These are phyloP conservation scores for Acleris holmiana DNA, from an alignment of 2,888 invertebrate species.

Conservation along the genomic window DNA sequence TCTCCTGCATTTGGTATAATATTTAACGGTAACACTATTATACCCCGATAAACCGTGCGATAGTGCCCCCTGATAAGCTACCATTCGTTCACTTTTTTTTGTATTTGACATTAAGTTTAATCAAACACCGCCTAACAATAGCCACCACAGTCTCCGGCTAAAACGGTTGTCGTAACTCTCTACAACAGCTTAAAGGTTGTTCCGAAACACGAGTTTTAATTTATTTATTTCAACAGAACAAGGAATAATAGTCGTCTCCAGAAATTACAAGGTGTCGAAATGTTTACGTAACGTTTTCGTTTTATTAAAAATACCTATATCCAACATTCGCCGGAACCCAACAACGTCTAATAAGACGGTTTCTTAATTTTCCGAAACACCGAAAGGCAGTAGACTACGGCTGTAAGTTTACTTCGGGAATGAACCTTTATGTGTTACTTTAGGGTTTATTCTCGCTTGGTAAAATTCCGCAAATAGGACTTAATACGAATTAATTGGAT, in stretches of 20 bases:
- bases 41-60: constrained; percentile 34
- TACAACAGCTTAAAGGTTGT: constrained; percentile 26
- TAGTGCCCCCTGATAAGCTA: constrained; percentile 39
- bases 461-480: constrained; percentile 32
- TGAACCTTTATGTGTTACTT: constrained; percentile 20
- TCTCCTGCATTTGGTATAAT: constrained; percentile 58
- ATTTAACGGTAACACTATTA: constrained; percentile 53
- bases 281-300: constrained; percentile 35
- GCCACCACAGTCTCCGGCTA: constrained; percentile 29
- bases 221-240: constrained; percentile 31
- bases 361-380: constrained; percentile 58
- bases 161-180: constrained; percentile 34
- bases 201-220: constrained; percentile 28
- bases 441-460: constrained; percentile 27
- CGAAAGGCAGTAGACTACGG: constrained; percentile 38
- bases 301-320: constrained; percentile 50
- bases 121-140: constrained; percentile 35
- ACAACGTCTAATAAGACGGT: constrained; percentile 60
- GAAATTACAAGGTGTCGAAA: constrained; percentile 31
- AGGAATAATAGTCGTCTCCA: constrained; percentile 21
- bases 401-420: not conserved
- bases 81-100: constrained; percentile 33
- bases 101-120: constrained; percentile 37
- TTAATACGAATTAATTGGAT: constrained; percentile 44
- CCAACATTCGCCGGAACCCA: constrained; percentile 60